phyloP scores from a whole-genome alignment of 2,888 invertebrate genomes.

The Drosophila multiciliata region DNA sequence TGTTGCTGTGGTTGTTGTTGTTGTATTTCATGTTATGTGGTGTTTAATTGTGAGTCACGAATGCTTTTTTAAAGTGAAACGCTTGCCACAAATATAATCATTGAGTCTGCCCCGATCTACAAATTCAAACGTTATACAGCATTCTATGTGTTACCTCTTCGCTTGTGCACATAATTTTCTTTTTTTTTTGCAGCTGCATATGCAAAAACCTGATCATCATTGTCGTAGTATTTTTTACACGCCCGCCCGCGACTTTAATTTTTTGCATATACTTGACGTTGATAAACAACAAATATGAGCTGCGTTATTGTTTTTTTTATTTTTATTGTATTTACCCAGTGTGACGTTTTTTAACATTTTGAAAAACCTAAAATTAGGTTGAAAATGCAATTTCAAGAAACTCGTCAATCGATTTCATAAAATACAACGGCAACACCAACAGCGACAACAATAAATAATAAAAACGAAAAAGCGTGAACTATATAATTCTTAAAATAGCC shows the following conservation, averaged over 20 bases:
- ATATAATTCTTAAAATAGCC: constrained; percentile 55
- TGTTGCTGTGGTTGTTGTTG: constrained; percentile 2
- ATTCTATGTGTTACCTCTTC: neutral
- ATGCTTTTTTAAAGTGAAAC: neutral
- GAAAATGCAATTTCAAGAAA: constrained; percentile 15
- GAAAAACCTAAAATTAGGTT: constrained; percentile 30
- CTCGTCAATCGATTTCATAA: constrained; percentile 29
- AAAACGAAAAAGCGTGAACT: constrained; percentile 29
- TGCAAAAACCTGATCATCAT: constrained; percentile 57
- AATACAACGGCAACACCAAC: constrained; percentile 4
- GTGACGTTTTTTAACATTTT: constrained; percentile 14
- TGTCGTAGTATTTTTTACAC: constrained; percentile 38
- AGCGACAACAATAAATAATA: constrained; percentile 15
- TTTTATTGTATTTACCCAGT: constrained; percentile 33
- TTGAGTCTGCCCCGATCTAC: neutral
- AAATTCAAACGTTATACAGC: constrained; percentile 20
- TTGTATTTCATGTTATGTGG: neutral
- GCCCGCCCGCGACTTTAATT: constrained; percentile 47
- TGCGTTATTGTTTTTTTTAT: neutral
- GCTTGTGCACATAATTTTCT: neutral
- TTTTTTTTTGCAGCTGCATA: constrained; percentile 39
- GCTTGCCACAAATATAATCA: neutral
- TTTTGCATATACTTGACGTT: constrained; percentile 35
- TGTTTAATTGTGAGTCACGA: constrained; percentile 20
- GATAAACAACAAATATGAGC: constrained; percentile 44